phyloP scores from a whole-genome alignment of 2,797 vertebrate genomes.

The Malacoctenus gilli region DNA sequence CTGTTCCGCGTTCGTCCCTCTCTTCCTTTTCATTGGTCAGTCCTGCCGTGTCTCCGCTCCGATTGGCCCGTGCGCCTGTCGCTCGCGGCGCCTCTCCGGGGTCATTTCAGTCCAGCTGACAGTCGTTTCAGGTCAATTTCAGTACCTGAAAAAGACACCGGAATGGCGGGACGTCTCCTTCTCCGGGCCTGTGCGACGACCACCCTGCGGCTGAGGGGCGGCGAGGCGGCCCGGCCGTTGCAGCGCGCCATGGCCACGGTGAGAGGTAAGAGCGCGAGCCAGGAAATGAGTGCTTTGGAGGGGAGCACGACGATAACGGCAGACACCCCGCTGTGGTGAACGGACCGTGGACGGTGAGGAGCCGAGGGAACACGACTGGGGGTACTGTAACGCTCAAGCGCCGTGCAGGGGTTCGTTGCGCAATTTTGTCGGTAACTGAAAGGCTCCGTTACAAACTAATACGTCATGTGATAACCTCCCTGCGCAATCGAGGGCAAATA shows the following conservation, averaged over 20 bases:
- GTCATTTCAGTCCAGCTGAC: slow-evolving; percentile 37
- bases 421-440: too few relatives aligned
- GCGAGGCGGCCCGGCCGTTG: slow-evolving; percentile 13
- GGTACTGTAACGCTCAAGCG: too few relatives aligned
- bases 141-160: slow-evolving; percentile 1
- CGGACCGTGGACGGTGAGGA: too few relatives aligned
- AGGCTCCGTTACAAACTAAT: too few relatives aligned
- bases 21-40: too few relatives aligned
- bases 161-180: slow-evolving; percentile 76
- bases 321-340: too few relatives aligned
- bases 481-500: too few relatives aligned
- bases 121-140: slow-evolving; percentile 17
- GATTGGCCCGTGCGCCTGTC: slow-evolving; percentile 45
- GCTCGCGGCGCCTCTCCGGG: slow-evolving; percentile 6
- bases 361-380: too few relatives aligned
- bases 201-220: slow-evolving; percentile 36
- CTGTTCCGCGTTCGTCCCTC: not conserved
- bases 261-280: slow-evolving; percentile 56
- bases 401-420: too few relatives aligned
- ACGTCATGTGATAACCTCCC: too few relatives aligned
- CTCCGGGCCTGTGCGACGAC: slow-evolving; percentile 53
- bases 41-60: not conserved
- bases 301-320: too few relatives aligned
- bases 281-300: too few relatives aligned
- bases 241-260: slow-evolving; percentile 51